Base-by-base conservation (phyloP, 2,888 invertebrate genomes). In the Plebejus anna region DNA sequence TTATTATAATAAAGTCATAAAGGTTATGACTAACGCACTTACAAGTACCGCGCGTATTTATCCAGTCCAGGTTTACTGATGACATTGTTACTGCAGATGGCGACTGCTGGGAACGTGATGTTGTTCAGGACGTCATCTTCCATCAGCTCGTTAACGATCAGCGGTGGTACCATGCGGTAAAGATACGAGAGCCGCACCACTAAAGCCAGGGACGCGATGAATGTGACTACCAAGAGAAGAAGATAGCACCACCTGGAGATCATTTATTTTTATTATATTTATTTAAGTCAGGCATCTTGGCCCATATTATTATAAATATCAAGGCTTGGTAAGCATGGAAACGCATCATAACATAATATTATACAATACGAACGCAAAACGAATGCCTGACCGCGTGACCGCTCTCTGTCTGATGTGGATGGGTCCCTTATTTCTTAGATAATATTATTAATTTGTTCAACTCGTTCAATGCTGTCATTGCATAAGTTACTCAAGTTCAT, bases 91-190 rank as follows among this genome's bases (percentile, higher is more conserved):
- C 92, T 90, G 85, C 96, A 96, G 80, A 96, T 89, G 5, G 94
- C 95, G 66, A 96, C 88, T 0, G 91, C 95, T 11, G 96, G 96
- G 90, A 95, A 96, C 80, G 91, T 87, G 16, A 95, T 85, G 72
- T 90, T 84, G 76, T 86, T 83, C 42, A 94, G 85, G n/a, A 92
- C 88, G 84, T 90, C 90, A 80, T 84, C 84, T 13, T 83, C 79
- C 16, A 83, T 82, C 77, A 87, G 85, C 42, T 87, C 80, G 22
- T 85, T 88, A 13, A 91, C 89, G n/a, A 79, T 71, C 38, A 85
- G 77, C 4, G 79, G 80, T 11, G 83, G 81, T 72, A 70, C n/a
- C 32, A 71, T 57, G 77, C 28, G 76, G 76, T 78, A 75, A 61
- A n/a, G 4, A 22, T 70, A 38, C 75, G 61, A 70, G 70, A 72